Evolutionary conservation across 2,797 vertebrate genomes (phyloP).

Genomic region (Pantherophis alleghaniensis): DNA sequence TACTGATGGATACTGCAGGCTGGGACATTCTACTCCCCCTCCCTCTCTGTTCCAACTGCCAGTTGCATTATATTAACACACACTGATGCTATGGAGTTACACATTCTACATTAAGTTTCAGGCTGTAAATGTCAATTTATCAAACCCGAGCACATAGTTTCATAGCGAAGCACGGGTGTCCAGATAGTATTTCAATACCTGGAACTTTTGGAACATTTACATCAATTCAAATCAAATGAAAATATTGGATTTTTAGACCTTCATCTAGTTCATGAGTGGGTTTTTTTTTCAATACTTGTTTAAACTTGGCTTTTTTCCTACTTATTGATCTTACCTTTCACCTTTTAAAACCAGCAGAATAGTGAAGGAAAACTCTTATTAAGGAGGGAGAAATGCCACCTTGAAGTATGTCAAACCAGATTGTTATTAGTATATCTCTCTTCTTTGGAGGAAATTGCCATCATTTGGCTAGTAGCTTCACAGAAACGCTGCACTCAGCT

Average conservation of each 20-base stretch:
- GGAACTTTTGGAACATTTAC: not conserved
- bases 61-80: too few species aligned
- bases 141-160: too few species aligned
- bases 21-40: too few species aligned
- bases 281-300: not conserved
- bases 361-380: slow-evolving; percentile 6
- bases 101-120: too few species aligned
- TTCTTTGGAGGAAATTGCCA: not conserved
- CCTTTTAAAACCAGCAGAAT: not conserved
- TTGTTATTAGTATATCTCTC: not conserved
- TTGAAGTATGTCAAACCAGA: not conserved
- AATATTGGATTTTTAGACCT: not conserved
- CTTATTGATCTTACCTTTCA: not conserved
- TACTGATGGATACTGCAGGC: too few species aligned
- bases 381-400: not conserved
- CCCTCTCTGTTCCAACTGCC: too few species aligned
- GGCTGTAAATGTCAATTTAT: too few species aligned
- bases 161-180: accelerated
- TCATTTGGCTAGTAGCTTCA: not conserved
- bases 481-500: not conserved
- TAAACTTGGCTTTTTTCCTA: not conserved
- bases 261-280: not conserved
- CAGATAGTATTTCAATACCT: too few species aligned
- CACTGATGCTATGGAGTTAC: too few species aligned
- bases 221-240: not conserved